phyloP scores from a whole-genome alignment of 2,113 vertebrate genomes.

The Cyprinodon tularosa region DNA sequence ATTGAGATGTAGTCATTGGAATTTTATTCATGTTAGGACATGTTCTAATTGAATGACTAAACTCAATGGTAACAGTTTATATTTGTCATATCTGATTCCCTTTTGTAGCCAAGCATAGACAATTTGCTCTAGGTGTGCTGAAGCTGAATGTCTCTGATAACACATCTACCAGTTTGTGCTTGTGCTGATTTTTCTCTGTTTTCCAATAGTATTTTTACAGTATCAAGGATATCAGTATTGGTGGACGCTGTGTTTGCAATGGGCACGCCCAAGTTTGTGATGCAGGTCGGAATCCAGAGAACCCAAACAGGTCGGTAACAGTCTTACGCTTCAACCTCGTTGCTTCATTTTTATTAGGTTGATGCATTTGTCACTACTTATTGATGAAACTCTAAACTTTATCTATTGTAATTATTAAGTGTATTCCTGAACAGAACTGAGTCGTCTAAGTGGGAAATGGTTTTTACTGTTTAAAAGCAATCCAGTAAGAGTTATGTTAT shows the following conservation, averaged over 20 bases:
- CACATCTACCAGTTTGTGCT: neutral
- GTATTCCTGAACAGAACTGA: conserved; percentile 27
- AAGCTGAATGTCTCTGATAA: conserved; percentile 30
- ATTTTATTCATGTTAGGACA: conserved; percentile 13
- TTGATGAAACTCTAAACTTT: neutral
- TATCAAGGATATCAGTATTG: conserved; percentile 94
- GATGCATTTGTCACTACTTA: neutral
- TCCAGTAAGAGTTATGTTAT: neutral
- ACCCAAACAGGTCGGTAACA: conserved; percentile 80
- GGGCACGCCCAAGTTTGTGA: conserved; percentile 88
- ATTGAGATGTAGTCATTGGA: neutral
- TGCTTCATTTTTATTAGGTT: conserved; percentile 1
- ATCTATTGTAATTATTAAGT: neutral
- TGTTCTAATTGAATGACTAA: conserved; percentile 24
- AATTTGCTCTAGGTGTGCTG: conserved; percentile 25
- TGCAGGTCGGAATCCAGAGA: conserved; percentile 59
- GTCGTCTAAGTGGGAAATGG: neutral
- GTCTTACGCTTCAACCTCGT: neutral
- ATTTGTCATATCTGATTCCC: conserved; percentile 23
- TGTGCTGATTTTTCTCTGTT: conserved; percentile 22
- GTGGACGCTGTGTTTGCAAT: conserved; percentile 91
- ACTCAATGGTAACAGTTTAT: conserved; percentile 16
- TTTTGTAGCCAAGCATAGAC: conserved; percentile 14
- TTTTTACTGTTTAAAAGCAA: neutral
- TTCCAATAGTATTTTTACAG: conserved; percentile 91